Evolutionary conservation across 2,113 vertebrate genomes (phyloP), one percentile per base, ranked within the genome.

Genomic region (Axis porcinus): DNA sequence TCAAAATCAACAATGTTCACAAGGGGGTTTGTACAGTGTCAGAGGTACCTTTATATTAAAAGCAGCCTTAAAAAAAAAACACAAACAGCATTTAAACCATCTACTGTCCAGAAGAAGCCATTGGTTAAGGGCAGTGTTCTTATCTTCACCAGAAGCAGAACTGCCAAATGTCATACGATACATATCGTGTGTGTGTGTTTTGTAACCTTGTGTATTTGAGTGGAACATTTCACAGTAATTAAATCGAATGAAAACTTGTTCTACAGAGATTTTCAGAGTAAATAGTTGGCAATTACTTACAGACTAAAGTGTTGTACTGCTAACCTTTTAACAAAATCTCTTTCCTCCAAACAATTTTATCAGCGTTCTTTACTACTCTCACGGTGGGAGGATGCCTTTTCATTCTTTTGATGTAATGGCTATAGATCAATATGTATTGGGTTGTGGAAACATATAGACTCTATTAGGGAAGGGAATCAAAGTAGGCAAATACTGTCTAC

Each of bases 21-120:
- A 79, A 36, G 97, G 81, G 82, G 21, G 97, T 25, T 67, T 98
- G 12, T 55, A 84, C 28, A 30, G 84, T 96, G 64, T 89, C 27
- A 78, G 89, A 93, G 27, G 13, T 95, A 43, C 28, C 64, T 97
- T 98, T 86, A 97, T 82, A 47, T 76, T 96, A 97, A 93, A 91
- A 94, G 27, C 89, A 79, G 28, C 79, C n/a, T 27, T 83, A 55
- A 25, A n/a, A 50, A 52, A 11, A 96, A 87, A 86, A 30, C n/a
- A 21, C 1, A 17, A 9, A 21, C 7, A 67, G 4, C 45, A 55
- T 40, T 96, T 86, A 86, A 85, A 40, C 21, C 54, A 55, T 87
- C 97, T 97, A 76, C 10, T 64, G 5, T 57, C 82, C 84, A 47
- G 76, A 95, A 95, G 58, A 96, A 96, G 57, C 64, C 86, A 85